Conservation (phyloP, 2,888 invertebrate species). For the Cryptus armator region DNA sequence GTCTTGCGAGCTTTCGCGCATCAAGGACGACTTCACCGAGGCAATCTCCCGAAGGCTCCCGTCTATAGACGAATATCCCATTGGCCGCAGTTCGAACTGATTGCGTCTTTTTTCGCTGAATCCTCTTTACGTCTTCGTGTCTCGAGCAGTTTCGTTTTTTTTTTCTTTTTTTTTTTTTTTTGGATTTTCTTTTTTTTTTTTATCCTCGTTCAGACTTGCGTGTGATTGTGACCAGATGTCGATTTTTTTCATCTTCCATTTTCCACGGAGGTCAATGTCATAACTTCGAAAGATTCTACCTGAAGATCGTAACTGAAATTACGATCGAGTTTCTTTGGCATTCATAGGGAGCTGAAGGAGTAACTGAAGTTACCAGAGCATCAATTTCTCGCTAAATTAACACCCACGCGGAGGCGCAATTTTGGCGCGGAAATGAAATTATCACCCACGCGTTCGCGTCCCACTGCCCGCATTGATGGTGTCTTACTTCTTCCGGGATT, state of each 20-base stretch:
- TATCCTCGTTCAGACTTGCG: neutral
- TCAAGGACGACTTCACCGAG: neutral
- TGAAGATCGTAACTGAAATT: neutral
- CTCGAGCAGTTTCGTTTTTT: too few relatives aligned
- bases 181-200: neutral
- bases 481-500: constrained; percentile 8
- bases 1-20: neutral
- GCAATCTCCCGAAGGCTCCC: constrained; percentile 20
- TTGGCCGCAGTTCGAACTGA: constrained; percentile 15
- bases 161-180: neutral
- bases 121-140: neutral
- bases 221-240: too few relatives aligned
- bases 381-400: constrained; percentile 4
- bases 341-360: neutral
- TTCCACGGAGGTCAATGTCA: neutral
- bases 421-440: neutral
- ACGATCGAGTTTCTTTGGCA: constrained; percentile 10
- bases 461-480: neutral
- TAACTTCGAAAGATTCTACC: neutral
- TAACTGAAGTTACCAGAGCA: neutral
- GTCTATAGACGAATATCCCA: neutral
- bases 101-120: neutral
- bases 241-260: neutral
- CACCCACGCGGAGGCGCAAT: neutral
- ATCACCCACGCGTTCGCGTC: constrained; percentile 30